These are phyloP conservation scores for Heliocidaris erythrogramma DNA, from an alignment of 35 echinoderm and acorn worm genomes.

Conservation along the genomic window DNA sequence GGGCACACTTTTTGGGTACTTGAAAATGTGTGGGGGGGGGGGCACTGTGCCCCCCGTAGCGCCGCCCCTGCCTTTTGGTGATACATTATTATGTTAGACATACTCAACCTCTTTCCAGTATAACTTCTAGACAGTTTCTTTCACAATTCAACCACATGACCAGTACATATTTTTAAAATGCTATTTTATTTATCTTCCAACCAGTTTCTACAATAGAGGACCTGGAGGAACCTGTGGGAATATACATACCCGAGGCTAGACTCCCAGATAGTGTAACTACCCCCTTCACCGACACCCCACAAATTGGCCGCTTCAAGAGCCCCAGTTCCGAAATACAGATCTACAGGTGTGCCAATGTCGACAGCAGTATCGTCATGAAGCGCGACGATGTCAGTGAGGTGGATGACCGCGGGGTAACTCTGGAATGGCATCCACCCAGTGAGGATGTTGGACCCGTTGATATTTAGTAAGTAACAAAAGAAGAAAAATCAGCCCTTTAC, in stretches of 20 bases:
- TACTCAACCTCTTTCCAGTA: too few relatives aligned
- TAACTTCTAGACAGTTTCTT: too few relatives aligned
- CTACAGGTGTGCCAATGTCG: neutral
- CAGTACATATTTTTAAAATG: too few relatives aligned
- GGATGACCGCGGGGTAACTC: neutral
- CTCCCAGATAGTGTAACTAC: neutral
- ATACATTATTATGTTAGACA: too few relatives aligned
- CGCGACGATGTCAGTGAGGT: neutral
- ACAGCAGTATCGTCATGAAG: neutral
- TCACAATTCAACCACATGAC: too few relatives aligned
- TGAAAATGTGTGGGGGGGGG: too few relatives aligned
- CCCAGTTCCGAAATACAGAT: neutral
- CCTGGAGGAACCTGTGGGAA: neutral
- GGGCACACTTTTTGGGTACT: too few relatives aligned
- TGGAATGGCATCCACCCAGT: neutral
- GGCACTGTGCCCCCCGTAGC: too few relatives aligned
- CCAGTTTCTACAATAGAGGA: neutral
- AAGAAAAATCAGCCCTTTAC: too few relatives aligned
- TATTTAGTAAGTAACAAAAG: neutral
- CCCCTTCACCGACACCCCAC: neutral
- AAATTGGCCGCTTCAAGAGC: neutral
- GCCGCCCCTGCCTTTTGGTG: too few relatives aligned
- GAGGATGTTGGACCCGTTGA: neutral
- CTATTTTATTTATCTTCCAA: neutral
- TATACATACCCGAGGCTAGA: neutral